phyloP scores from a whole-genome alignment of 2,888 invertebrate species.

The Acanthacorydalis orientalis region DNA sequence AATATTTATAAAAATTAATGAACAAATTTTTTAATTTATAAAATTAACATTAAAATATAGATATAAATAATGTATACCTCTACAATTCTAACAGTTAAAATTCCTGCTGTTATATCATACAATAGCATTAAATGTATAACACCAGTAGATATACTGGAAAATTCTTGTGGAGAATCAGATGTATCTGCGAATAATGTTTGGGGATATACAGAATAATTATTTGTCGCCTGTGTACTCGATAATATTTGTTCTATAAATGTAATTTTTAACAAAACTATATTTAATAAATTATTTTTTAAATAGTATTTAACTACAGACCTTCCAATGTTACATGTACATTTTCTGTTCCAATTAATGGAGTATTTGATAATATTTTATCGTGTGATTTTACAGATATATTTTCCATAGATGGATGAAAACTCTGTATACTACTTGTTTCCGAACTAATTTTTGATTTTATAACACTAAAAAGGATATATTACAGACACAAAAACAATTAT shows the following conservation, averaged over 20 bases:
- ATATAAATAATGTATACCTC: conserved; percentile 27
- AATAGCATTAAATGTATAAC: conserved; percentile 41
- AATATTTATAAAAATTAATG: no score
- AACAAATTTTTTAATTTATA: no score
- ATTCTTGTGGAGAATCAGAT: conserved; percentile 4
- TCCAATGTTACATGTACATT: conserved; percentile 4
- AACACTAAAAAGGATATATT: background rate
- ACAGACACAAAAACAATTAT: background rate
- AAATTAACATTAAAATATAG: conserved; percentile 1
- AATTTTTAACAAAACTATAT: background rate
- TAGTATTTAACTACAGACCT: background rate
- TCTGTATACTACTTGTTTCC: conserved; percentile 4
- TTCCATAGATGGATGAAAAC: conserved; percentile 5
- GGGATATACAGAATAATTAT: conserved; percentile 1
- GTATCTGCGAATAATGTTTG: background rate
- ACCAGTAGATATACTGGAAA: conserved; percentile 21
- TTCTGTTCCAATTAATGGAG: conserved; percentile 2
- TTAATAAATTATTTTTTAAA: background rate
- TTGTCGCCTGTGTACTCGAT: background rate
- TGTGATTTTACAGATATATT: background rate
- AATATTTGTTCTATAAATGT: conserved; percentile 5
- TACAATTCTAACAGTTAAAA: conserved; percentile 43
- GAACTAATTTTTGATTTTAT: background rate
- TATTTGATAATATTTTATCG: background rate
- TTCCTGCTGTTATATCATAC: conserved; percentile 43